Percentiles rank a stretch among this genome's conserved stretches.
Conservation (phyloP, 2,113 vertebrate genomes). For the Macrotis lagotis region DNA sequence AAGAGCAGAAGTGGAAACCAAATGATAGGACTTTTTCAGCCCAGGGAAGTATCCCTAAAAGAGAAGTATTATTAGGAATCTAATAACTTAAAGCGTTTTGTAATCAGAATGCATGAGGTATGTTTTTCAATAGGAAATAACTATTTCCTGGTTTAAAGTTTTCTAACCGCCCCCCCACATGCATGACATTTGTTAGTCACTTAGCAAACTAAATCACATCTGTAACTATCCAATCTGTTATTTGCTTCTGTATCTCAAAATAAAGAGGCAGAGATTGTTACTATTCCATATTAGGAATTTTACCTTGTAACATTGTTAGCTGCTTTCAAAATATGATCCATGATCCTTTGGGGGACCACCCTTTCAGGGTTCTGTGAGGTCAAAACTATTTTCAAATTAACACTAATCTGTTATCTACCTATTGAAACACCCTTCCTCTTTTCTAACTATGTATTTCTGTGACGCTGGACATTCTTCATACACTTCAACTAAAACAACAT, state of each 20-base stretch:
- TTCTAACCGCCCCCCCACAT: neutral
- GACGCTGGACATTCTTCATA: neutral
- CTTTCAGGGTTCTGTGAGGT: neutral
- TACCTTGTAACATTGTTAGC: neutral
- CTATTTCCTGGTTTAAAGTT: neutral
- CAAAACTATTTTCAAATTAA: neutral
- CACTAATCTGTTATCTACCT: neutral
- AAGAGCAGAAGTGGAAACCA: slow-evolving; percentile 33
- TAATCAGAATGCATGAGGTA: neutral
- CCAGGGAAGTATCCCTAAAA: slow-evolving; percentile 47
- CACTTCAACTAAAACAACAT: neutral
- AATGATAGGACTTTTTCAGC: slow-evolving; percentile 46
- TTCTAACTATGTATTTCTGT: neutral
- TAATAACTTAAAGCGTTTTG: slow-evolving; percentile 18
- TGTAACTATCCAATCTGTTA: slow-evolving; percentile 16
- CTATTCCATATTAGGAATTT: neutral
- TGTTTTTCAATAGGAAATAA: neutral
- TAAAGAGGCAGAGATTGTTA: neutral
- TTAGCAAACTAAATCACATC: slow-evolving; percentile 22
- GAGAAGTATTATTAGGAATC: slow-evolving; percentile 20
- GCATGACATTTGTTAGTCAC: neutral
- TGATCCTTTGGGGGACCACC: neutral
- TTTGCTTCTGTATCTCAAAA: slow-evolving; percentile 29
- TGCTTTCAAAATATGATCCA: neutral
- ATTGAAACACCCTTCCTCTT: neutral